Evolutionary conservation across 2,888 invertebrate genomes (phyloP).

Genomic region (Eudasyphora cyanicolor): DNA sequence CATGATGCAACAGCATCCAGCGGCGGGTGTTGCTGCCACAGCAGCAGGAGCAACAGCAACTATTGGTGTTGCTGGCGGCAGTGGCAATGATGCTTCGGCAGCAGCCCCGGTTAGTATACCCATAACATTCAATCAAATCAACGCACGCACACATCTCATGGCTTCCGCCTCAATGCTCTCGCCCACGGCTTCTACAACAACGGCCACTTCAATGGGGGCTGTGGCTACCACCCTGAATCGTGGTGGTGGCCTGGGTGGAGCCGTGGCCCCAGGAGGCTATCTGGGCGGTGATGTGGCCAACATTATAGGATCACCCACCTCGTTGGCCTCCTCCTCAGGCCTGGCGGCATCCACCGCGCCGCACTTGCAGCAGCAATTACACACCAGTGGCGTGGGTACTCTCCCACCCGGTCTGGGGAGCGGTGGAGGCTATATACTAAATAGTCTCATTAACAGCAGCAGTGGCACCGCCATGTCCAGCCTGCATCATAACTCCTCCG

Average conservation of each 20-base stretch:
- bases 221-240: conserved; percentile 68
- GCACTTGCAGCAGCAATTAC: conserved; percentile 69
- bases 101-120: conserved; percentile 72
- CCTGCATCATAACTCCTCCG: conserved; percentile 54
- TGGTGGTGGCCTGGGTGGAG: conserved; percentile 71
- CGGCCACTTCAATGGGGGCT: conserved; percentile 70
- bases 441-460: conserved; percentile 69
- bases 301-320: conserved; percentile 76
- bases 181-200: conserved; percentile 73
- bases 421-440: conserved; percentile 75
- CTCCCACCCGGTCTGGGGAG: conserved; percentile 75
- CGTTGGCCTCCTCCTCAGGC: conserved; percentile 75
- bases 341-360: conserved; percentile 69
- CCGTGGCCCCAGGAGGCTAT: conserved; percentile 67
- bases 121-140: conserved; percentile 79
- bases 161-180: conserved; percentile 72
- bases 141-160: conserved; percentile 76
- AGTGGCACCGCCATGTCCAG: conserved; percentile 61
- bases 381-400: conserved; percentile 70
- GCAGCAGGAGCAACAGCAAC: conserved; percentile 40
- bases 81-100: conserved; percentile 45
- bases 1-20: conserved; percentile 60
- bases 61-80: conserved; percentile 41
- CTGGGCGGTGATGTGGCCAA: conserved; percentile 67
- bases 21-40: conserved; percentile 35